Evolutionary conservation across 92 coral and sea anemone genomes (phyloP), one percentile per base, ranked within the genome.

Genomic region (Zoanthus sociatus): DNA sequence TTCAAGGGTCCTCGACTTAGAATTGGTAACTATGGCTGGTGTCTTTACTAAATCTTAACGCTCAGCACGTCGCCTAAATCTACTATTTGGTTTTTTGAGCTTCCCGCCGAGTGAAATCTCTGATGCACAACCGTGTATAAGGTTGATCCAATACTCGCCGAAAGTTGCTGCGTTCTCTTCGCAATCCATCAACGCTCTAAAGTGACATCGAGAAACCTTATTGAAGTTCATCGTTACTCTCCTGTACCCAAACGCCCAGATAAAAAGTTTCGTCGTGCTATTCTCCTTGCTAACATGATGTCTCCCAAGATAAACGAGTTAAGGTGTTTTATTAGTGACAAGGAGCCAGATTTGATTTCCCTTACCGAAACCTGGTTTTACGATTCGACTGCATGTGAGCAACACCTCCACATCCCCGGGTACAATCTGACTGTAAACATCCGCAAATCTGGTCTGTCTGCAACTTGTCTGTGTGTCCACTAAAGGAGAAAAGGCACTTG

Each of bases 201-300:
- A 37, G 42, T 4, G 1, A 37, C 42, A 2, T 37, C 42, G 4
- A 2, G 42, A 37, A 53, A 53, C 12, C 58, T 53, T 53, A 9
- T 9, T 10, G 58, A 14, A 53, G 15, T 9, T 14, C 64, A 58
- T 58, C 18, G 70, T 55, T 26, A 77, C 83, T 3, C 69, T 30
- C 69, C 83, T 21, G 42, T 13, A 21, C 16, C 83, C 7, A 58
- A 10, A 42, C 47, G 32, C 16, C 9, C 66, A 13, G 21, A 54
- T 10, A 72, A 54, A 1, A 51, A 77, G 47, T 87, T 78, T 48
- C 79, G 77, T 45, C 87, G 71, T 64, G 42, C 79, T 47, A 33
- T 87, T 50, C 47, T 26, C 26, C 26, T 87, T 60, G 87, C 90
- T 12, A 87, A 87, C 48, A 87, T 78, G 90, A 87, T 87, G 87